A percentile compares a stretch with the other conserved stretches of the same genome.
These are phyloP conservation scores for Semnopithecus entellus DNA, from an alignment of 2,113 vertebrate species.

Conservation along the genomic window DNA sequence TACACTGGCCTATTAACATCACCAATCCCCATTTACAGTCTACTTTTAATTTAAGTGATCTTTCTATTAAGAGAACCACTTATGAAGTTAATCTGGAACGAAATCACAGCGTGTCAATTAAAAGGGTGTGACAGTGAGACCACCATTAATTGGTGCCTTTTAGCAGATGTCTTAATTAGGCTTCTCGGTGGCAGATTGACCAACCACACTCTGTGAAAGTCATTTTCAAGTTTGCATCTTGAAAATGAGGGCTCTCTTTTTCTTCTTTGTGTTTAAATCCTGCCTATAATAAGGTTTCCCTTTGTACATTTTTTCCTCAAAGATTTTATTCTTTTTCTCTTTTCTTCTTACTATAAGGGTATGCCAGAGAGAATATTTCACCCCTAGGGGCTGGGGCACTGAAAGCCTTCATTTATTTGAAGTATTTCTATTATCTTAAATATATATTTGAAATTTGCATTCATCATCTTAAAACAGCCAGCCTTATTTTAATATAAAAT, in stretches of 20 bases:
- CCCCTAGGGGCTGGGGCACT: background rate
- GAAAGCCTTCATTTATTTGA: conserved; percentile 49
- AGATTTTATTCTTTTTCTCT: conserved; percentile 24
- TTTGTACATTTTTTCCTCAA: background rate
- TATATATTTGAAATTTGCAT: conserved; percentile 47
- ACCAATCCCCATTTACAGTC: conserved; percentile 75
- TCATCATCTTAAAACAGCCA: background rate
- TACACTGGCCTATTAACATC: conserved; percentile 71
- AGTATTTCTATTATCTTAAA: conserved; percentile 57
- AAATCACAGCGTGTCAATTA: conserved; percentile 80
- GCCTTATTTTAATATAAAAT: conserved; percentile 4
- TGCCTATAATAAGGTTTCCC: background rate
- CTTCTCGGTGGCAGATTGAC: conserved; percentile 50
- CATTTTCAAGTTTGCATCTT: conserved; percentile 68
- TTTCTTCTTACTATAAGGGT: conserved; percentile 38
- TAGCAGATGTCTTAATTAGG: conserved; percentile 78
- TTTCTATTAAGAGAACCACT: conserved; percentile 74
- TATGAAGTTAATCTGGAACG: conserved; percentile 78
- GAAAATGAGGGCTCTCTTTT: background rate
- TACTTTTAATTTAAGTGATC: conserved; percentile 78
- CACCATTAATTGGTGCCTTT: conserved; percentile 64
- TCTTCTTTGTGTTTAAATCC: conserved; percentile 40
- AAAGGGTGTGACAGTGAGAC: conserved; percentile 67
- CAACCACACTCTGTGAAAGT: conserved; percentile 55
- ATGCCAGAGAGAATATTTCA: conserved; percentile 19